These are phyloP conservation scores for Euura saliciscinereae DNA, from an alignment of 1,140 invertebrate species.

Conservation along the genomic window DNA sequence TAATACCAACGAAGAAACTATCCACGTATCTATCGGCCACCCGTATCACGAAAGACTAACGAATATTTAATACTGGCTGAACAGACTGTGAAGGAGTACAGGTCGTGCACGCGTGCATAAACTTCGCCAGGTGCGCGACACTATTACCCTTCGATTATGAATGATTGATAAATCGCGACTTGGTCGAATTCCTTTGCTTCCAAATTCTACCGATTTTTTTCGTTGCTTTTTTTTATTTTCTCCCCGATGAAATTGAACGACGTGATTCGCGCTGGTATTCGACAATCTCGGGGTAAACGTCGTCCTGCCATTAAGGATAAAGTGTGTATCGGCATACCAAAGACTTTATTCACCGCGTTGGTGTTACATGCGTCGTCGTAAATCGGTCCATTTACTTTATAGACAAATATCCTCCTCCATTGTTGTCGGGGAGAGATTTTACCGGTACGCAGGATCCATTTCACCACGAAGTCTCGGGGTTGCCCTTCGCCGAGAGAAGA, in stretches of 20 bases:
- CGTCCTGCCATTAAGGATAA: not conserved
- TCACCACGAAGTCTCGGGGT: too few relatives aligned
- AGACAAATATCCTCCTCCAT: conserved; percentile 11
- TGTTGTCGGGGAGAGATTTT: conserved; percentile 17
- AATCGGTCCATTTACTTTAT: conserved; percentile 51
- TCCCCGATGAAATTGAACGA: not conserved
- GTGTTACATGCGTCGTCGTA: conserved; percentile 25
- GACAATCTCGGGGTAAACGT: not conserved
- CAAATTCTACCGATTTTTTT: too few relatives aligned
- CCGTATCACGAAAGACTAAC: too few relatives aligned
- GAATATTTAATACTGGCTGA: too few relatives aligned
- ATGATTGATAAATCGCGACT: too few relatives aligned
- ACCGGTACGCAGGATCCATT: too few relatives aligned
- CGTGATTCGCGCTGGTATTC: not conserved
- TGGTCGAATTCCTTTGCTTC: too few relatives aligned
- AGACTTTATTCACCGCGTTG: conserved; percentile 40
- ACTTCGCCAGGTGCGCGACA: too few relatives aligned
- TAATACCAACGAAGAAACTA: not conserved
- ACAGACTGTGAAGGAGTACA: too few relatives aligned
- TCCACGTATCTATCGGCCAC: not conserved
- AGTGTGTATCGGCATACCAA: conserved; percentile 31
- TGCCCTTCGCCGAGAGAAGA: not conserved
- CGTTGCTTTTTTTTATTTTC: too few relatives aligned
- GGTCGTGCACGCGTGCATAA: too few relatives aligned
- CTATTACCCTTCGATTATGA: too few relatives aligned